Evolutionary conservation across 2,888 invertebrate species (phyloP).

Genomic region (Drosophila neotestacea): DNA sequence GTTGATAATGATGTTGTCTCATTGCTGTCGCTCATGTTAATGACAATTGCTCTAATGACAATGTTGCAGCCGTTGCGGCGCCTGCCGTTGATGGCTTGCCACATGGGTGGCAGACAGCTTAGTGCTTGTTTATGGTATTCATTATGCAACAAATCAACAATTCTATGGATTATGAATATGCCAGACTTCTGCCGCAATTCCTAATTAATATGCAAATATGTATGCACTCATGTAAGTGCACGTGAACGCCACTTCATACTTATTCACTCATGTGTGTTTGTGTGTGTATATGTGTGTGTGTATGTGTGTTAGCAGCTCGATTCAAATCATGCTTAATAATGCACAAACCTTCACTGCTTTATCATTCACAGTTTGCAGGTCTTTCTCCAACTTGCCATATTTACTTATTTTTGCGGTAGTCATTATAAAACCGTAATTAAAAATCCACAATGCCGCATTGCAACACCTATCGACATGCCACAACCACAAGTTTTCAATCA

Average conservation of each 20-base stretch:
- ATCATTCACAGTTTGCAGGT: slow-evolving; percentile 23
- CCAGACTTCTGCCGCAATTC: slow-evolving; percentile 62
- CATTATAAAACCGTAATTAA: slow-evolving; percentile 64
- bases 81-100: slow-evolving; percentile 31
- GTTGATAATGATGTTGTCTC: slow-evolving; percentile 77
- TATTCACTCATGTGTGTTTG: slow-evolving; percentile 1
- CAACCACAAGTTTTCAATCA: slow-evolving; percentile 41
- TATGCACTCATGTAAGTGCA: slow-evolving; percentile 67
- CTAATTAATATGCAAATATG: slow-evolving; percentile 78
- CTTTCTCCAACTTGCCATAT: slow-evolving; percentile 37
- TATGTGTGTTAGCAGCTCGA: slow-evolving; percentile 21
- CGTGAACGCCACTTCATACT: slow-evolving; percentile 30
- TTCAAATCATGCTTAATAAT: slow-evolving; percentile 64
- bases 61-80: slow-evolving; percentile 56
- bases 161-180: slow-evolving; percentile 76
- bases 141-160: slow-evolving; percentile 78
- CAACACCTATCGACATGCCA: slow-evolving; percentile 17
- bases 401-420: slow-evolving; percentile 26
- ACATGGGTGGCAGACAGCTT: slow-evolving; percentile 44
- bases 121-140: slow-evolving; percentile 74
- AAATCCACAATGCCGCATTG: slow-evolving; percentile 49
- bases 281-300: slow-evolving; percentile 7
- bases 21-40: slow-evolving; percentile 75
- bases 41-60: slow-evolving; percentile 79
- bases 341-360: slow-evolving; percentile 39